phyloP scores from a whole-genome alignment of 2,797 vertebrate species.

The Pagetopsis macropterus region DNA sequence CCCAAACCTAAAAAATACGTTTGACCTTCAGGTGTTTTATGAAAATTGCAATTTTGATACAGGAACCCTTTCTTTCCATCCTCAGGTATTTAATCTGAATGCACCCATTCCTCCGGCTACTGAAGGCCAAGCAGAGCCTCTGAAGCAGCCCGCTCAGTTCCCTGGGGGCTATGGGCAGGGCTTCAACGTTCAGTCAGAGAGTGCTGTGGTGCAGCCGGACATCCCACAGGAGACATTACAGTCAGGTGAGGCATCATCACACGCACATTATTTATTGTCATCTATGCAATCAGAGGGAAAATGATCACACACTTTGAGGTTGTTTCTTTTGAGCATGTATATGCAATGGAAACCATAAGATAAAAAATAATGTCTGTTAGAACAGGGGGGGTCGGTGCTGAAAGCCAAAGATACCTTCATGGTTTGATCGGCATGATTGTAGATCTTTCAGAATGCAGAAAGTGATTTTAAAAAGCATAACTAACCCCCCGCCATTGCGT shows the following conservation, averaged over 20 bases:
- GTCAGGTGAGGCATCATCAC: constrained; percentile 84
- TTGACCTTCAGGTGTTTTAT: not conserved
- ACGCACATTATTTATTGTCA: too few relatives aligned
- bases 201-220: constrained; percentile 91
- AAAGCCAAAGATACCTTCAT: not conserved
- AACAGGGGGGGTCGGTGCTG: not conserved
- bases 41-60: not conserved
- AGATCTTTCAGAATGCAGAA: not conserved
- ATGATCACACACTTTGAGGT: too few relatives aligned
- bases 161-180: constrained; percentile 90
- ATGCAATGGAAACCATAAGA: too few relatives aligned
- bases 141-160: constrained; percentile 92
- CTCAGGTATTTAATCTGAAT: constrained; percentile 97
- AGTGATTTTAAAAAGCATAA: not conserved
- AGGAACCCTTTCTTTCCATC: not conserved
- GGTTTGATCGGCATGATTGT: not conserved
- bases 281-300: too few relatives aligned
- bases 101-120: constrained; percentile 93
- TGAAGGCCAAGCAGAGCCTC: constrained; percentile 86
- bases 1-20: not conserved
- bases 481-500: not conserved
- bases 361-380: not conserved
- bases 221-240: constrained; percentile 94
- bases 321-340: too few relatives aligned
- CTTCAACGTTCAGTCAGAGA: constrained; percentile 89